Base-by-base conservation (phyloP, 2,113 vertebrate species). In the Tragelaphus imberbis region DNA sequence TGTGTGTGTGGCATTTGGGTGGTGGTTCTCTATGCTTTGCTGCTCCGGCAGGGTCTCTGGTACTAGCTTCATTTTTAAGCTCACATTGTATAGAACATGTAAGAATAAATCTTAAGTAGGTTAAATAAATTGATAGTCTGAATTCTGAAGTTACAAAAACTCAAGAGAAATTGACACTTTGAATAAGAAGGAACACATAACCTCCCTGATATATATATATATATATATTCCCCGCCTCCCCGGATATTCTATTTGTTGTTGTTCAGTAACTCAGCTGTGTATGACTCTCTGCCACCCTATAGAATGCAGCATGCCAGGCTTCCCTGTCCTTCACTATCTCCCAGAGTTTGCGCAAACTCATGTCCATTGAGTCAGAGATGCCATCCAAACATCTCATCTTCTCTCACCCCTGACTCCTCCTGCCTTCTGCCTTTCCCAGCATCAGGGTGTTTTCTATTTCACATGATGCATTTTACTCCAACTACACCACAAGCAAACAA, bases 211-310 rank as follows among this genome's bases (percentile, higher is more conserved):
- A 21, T 6, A 61, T 61, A 30, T 14, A 61, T 61, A 59, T 59
- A 61, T 61, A 59, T 59, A 59, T 58, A 44, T 44, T 5, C 44
- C 44, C 5, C 40, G 4, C 40, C 40, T 3, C 40, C 40, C 40
- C 5, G 5, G 40, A 27, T 33, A 25, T 1, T 33, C 0, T 36
- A 21, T 21, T 71, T 36, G n/a, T 71, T 71, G 65, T 21, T 2
- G 5, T 71, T 71, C n/a, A 71, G 68, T 71, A 2, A 19, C 21
- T 71, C n/a, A 71, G n/a, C 19, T 71, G 19, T 71, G 19, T 40
- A 19, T 0, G 2, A 71, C n/a, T 71, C n/a, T 71, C 40, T 71
- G n/a, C 0, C 0, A 40, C 10, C 2, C n/a, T n/a, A 40, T 3
- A 19, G 10, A 13, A 5, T 40, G n/a, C 19, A 40, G 19, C 68